A percentile compares a stretch with the other conserved stretches of the same genome.
Evolutionary conservation across 2,888 invertebrate genomes (phyloP).

Genomic region (Steinernema scapterisci): DNA sequence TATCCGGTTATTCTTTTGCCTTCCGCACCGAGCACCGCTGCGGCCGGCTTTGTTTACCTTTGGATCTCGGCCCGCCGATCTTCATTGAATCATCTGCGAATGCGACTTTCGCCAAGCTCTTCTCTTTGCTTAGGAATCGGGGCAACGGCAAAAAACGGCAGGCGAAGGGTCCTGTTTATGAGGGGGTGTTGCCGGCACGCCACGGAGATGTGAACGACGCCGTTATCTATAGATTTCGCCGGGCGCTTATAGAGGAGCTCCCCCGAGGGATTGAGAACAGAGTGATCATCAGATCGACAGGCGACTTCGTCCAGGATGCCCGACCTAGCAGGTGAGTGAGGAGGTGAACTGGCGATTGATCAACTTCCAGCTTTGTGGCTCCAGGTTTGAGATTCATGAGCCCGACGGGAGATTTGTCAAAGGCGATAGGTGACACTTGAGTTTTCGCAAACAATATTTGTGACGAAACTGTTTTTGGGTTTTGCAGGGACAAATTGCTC

Average conservation of each 20-base stretch:
- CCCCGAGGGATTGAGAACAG: background rate
- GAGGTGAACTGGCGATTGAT: too few species aligned
- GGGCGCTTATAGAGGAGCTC: constrained; percentile 22
- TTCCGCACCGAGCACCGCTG: background rate
- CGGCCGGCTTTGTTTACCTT: constrained; percentile 1
- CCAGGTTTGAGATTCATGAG: background rate
- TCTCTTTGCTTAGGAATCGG: background rate
- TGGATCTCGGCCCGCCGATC: constrained; percentile 5
- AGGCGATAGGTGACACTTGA: background rate
- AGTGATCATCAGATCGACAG: constrained; percentile 21
- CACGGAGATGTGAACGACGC: constrained; percentile 23
- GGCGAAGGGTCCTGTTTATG: constrained; percentile 26
- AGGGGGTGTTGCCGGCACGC: constrained; percentile 25
- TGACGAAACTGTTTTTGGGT: too few species aligned
- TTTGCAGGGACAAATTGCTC: too few species aligned
- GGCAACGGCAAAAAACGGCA: background rate
- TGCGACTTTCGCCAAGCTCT: background rate
- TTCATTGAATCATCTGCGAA: constrained; percentile 11
- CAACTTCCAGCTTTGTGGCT: too few species aligned
- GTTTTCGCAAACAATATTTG: too few species aligned
- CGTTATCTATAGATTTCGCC: constrained; percentile 27
- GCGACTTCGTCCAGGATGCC: constrained; percentile 31
- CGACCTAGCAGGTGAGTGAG: constrained; percentile 29
- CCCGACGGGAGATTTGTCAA: background rate
- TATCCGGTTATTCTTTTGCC: background rate